Conservation (phyloP, 2,113 vertebrate species). For the Siphamia tubifer region DNA sequence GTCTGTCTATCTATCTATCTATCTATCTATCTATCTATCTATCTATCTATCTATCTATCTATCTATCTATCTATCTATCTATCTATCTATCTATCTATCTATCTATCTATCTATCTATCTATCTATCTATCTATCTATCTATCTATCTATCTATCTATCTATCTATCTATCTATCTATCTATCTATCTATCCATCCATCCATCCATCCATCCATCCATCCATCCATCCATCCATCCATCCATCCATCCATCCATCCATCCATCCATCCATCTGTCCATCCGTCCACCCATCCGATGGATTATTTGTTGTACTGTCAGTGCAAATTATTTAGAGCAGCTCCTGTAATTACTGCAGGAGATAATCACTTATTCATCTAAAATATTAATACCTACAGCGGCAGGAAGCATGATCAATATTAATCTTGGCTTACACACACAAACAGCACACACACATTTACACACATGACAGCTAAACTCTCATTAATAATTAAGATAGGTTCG, state of each 20-base stretch:
- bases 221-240: no score
- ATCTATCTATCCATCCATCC: background rate
- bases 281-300: background rate
- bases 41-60: background rate
- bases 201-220: constrained; percentile 1
- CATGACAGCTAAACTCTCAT: constrained; percentile 50
- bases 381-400: constrained; percentile 68
- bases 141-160: background rate
- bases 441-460: constrained; percentile 3
- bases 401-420: constrained; percentile 75
- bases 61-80: constrained; percentile 1
- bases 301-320: constrained; percentile 35
- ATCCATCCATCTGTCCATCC: background rate
- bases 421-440: constrained; percentile 8
- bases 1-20: background rate
- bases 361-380: constrained; percentile 72
- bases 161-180: background rate
- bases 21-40: no score
- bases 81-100: constrained; percentile 3
- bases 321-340: constrained; percentile 43
- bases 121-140: background rate
- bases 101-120: no score
- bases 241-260: background rate
- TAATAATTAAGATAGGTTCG: constrained; percentile 71
- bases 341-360: constrained; percentile 56